A percentile compares a stretch with the other conserved stretches of the same genome.
These are phyloP conservation scores for Esperia sulphurella DNA, from an alignment of 2,888 invertebrate genomes.

Conservation along the genomic window DNA sequence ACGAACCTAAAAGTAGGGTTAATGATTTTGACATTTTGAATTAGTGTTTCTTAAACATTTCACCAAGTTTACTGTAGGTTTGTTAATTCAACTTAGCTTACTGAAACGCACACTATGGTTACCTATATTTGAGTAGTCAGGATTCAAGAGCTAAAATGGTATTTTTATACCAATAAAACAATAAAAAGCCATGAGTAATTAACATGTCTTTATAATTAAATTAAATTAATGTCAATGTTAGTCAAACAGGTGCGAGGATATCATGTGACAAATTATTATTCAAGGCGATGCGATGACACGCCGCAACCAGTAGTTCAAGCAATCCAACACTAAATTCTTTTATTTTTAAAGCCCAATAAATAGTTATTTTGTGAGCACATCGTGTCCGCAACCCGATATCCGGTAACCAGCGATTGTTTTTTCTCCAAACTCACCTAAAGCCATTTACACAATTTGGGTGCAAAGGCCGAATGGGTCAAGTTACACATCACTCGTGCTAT, in stretches of 20 bases:
- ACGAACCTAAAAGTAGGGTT: too few relatives aligned
- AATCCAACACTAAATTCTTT: conserved; percentile 15
- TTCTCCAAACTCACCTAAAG: conserved; percentile 67
- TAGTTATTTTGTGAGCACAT: conserved; percentile 27
- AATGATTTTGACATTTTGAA: too few relatives aligned
- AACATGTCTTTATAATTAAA: too few relatives aligned
- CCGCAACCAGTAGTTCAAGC: conserved; percentile 18
- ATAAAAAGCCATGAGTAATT: too few relatives aligned
- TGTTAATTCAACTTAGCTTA: too few relatives aligned
- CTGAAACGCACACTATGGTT: too few relatives aligned
- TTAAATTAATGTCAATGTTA: not conserved
- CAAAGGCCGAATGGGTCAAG: conserved; percentile 59
- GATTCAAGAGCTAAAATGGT: too few relatives aligned
- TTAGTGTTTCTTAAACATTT: too few relatives aligned
- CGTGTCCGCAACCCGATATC: conserved; percentile 37
- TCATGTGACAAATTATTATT: conserved; percentile 43
- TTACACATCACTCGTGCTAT: conserved; percentile 63
- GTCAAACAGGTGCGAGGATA: conserved; percentile 38
- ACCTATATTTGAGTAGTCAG: too few relatives aligned
- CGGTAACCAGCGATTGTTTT: conserved; percentile 49
- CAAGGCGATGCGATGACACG: conserved; percentile 38
- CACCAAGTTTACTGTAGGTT: too few relatives aligned
- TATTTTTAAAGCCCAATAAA: conserved; percentile 25
- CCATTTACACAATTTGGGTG: conserved; percentile 69
- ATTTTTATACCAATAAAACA: too few relatives aligned